Percentiles rank a stretch among this genome's conserved stretches.
These are phyloP conservation scores for Neolamprologus hecqui DNA, from an alignment of 2,113 vertebrate genomes.

Conservation along the genomic window DNA sequence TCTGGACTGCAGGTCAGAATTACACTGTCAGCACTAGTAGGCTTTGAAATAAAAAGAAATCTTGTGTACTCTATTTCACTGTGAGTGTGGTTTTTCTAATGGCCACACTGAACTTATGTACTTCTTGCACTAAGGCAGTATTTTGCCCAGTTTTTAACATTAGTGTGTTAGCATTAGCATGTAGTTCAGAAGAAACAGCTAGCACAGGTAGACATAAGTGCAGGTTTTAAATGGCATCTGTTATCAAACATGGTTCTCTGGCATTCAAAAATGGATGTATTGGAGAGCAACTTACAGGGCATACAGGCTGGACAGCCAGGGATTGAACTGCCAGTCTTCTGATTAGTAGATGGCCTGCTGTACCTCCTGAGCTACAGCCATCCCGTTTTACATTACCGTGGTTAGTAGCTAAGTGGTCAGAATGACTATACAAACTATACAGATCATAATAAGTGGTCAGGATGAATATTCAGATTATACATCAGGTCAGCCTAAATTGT, in stretches of 20 bases:
- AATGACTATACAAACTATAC: background rate
- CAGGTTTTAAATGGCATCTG: background rate
- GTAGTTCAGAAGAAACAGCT: background rate
- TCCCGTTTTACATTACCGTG: fast-evolving
- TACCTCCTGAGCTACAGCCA: background rate
- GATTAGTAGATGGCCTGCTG: background rate
- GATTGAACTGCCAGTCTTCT: background rate
- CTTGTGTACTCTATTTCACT: background rate
- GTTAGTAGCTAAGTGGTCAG: background rate
- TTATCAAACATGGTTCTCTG: background rate
- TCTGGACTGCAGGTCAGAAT: background rate
- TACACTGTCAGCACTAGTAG: background rate
- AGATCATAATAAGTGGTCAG: background rate
- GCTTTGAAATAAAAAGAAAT: background rate
- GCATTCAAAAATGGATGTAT: background rate
- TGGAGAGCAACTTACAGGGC: background rate
- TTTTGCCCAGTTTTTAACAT: background rate
- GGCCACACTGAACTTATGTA: background rate
- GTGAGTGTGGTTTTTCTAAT: background rate
- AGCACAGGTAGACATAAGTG: background rate
- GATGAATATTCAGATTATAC: background rate
- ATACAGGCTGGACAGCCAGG: background rate
- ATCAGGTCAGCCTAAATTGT: background rate
- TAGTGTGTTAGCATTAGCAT: background rate
- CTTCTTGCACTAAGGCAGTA: background rate